Evolutionary conservation across 2,888 invertebrate species (phyloP).

Genomic region (Ormia ochracea): DNA sequence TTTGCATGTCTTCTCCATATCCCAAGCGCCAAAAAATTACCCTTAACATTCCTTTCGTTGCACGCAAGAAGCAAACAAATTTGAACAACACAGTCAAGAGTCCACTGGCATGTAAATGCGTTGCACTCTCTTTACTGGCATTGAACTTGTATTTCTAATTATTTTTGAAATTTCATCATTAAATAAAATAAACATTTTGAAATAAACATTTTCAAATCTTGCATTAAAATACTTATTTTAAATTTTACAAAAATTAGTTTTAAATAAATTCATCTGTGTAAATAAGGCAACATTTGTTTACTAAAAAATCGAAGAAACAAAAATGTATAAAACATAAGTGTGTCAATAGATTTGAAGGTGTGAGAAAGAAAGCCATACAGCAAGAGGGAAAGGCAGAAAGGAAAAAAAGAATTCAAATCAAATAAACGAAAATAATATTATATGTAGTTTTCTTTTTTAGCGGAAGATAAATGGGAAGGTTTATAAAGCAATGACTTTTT

Average conservation of each 20-base stretch:
- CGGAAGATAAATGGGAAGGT: slow-evolving; percentile 55
- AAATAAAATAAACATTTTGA: not conserved
- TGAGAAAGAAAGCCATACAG: not conserved
- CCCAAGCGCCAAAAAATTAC: not conserved
- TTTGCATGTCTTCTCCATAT: too few species aligned
- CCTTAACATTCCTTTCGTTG: not conserved
- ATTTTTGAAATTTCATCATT: not conserved
- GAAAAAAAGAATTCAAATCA: not conserved
- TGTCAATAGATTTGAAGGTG: not conserved
- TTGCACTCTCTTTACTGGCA: not conserved
- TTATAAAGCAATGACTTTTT: slow-evolving; percentile 53
- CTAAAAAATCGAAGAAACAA: not conserved
- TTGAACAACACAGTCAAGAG: not conserved
- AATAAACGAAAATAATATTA: not conserved
- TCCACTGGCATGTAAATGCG: not conserved
- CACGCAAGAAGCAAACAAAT: not conserved
- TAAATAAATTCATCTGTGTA: not conserved
- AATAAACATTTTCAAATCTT: not conserved
- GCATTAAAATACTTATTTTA: not conserved
- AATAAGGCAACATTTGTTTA: not conserved
- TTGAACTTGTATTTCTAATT: slow-evolving; percentile 23
- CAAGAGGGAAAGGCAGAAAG: not conserved
- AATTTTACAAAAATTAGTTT: not conserved
- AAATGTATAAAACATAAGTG: not conserved
- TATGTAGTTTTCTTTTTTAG: slow-evolving; percentile 29